Base-by-base conservation (phyloP, 1,140 invertebrate species). In the Aphaenogaster ashmeadi region DNA sequence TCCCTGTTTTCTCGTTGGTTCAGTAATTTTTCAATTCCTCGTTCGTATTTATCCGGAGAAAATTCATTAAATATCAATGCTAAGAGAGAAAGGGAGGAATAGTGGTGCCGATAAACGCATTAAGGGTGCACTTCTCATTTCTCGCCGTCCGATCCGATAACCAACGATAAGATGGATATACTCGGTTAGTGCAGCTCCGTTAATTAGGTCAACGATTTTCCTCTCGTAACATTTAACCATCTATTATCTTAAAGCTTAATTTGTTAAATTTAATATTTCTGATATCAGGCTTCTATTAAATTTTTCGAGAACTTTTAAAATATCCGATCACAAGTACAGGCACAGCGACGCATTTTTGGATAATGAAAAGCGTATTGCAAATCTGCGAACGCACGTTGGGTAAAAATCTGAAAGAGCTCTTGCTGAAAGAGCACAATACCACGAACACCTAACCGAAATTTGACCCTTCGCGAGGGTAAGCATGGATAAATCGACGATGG, bases 31-130 rank as follows among this genome's bases (percentile, higher is more conserved):
- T 86, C 80, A 88, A 80, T 88, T 74, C 52, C 47, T 41, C 58
- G 66, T 41, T 27, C 44, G 41, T 88, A 54, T 88, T 89, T 89
- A 67, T 75, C 58, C 67, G 36, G 33, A 27, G 72, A 50, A 85
- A 88, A 86, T 89, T 88, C 80, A 85, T 89, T 89, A 89, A 89
- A 86, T 88, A 86, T 88, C 87, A 50, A 88, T 60, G 60, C 54
- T 56, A 47, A 44, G 13, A 58, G 18, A 58, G 13, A 18, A 3
- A 18, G 8, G 18, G 27, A 27, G 44, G 27, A 18, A 56, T 50
- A 52, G 60, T 27, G 27, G 15, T 13, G 41, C 38, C 9, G 38
- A 41, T 72, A 83, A 71, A 71, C 50, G 47, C 33, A 6, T 56
- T 11, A 58, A 64, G 13, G 38, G 9, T 79, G 66, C 71, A 88